Evolutionary conservation across 2,113 vertebrate genomes (phyloP).

Genomic region (Hyperoodon ampullatus): DNA sequence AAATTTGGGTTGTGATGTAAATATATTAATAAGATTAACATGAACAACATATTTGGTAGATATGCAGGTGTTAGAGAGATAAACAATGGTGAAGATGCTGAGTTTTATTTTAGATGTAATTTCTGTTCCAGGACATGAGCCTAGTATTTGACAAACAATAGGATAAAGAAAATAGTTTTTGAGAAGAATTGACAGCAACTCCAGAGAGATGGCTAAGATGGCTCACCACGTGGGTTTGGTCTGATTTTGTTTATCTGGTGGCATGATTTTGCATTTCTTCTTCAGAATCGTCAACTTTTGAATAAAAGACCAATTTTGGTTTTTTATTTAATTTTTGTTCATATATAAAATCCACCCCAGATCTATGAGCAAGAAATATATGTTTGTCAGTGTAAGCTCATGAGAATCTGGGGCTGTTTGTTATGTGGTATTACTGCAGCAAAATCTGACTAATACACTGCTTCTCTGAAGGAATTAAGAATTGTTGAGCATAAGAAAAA

Average conservation of each 20-base stretch:
- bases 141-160: neutral
- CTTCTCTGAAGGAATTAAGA: neutral
- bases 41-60: neutral
- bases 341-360: neutral
- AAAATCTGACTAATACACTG: neutral
- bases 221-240: neutral
- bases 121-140: neutral
- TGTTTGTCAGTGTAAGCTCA: neutral
- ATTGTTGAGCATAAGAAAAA: neutral
- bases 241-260: neutral
- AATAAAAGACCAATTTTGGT: neutral
- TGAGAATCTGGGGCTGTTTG: neutral
- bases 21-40: neutral
- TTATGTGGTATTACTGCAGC: neutral
- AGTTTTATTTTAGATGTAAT: slow-evolving; percentile 19
- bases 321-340: neutral
- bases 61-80: neutral
- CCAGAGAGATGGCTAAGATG: neutral
- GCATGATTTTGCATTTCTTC: neutral
- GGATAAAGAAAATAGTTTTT: neutral
- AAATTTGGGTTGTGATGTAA: neutral
- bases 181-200: neutral
- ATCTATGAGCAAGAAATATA: neutral
- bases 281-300: neutral
- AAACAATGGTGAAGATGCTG: neutral